Evolutionary conservation across 2,888 invertebrate genomes (phyloP), one percentile per base, ranked within the genome.

Genomic region (Empis stercorea): DNA sequence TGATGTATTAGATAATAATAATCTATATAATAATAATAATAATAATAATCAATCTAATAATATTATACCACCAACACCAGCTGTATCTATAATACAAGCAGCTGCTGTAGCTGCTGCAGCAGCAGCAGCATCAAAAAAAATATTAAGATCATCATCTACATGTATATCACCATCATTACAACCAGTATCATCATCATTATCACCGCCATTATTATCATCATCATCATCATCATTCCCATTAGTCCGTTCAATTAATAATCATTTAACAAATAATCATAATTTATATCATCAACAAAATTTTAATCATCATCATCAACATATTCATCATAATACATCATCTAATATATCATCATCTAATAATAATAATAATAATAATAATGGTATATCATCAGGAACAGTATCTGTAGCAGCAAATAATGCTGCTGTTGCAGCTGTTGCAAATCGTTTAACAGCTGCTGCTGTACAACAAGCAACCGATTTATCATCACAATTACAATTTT

Each of bases 401-500:
- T 11, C 2, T 10, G 15, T 14, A 10, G 20, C n/a, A n/a, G 38
- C 34, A 13, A 32, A 20, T 15, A 38, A 37, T 2, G 30, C 48
- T 11, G 44, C 54, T 10, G 47, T 54, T 4, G 50, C 54, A 6
- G 48, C 55, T 15, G 51, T 51, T 27, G 32, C 32, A 32, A 13
- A 3, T 13, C 32, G 32, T 13, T 13, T 32, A 13, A 13, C 32
- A 13, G 32, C 32, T 32, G 32, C 32, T 13, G 27, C 43, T 48
- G 40, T 55, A 48, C 9, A 55, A 46, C 9, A 55, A 46, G 59
- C 66, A 57, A 53, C 32, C 3, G 32, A 32, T 13, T 32, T 32
- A 32, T 13, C 32, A 32, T 13, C 13, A 13, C 34, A 37, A 1
- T 43, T 80, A 48, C 78, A 79, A 0, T 68, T 84, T 39, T 80